phyloP scores from a whole-genome alignment of 2,797 vertebrate species.

The Eupleurogrammus muticus region DNA sequence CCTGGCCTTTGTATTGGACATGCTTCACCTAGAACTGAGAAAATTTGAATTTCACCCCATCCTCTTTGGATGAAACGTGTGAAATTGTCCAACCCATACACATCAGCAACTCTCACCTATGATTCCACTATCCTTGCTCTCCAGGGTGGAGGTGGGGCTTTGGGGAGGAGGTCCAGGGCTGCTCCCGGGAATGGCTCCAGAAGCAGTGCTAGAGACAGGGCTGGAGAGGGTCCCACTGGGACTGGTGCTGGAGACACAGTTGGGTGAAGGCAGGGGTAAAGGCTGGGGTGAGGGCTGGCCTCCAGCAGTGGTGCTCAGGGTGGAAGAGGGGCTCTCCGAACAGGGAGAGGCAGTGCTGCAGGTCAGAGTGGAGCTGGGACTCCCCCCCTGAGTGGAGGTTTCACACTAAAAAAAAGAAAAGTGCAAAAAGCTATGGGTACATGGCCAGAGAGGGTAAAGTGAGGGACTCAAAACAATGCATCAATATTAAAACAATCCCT shows the following conservation, averaged over 20 bases:
- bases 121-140: slow-evolving; percentile 97
- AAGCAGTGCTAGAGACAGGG: slow-evolving; percentile 63
- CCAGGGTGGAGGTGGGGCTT: slow-evolving; percentile 96
- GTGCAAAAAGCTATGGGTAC: neutral
- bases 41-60: slow-evolving; percentile 13
- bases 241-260: slow-evolving; percentile 60
- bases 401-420: slow-evolving; percentile 79
- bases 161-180: slow-evolving; percentile 89
- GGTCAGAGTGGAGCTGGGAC: slow-evolving; percentile 94
- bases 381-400: slow-evolving; percentile 86
- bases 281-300: slow-evolving; percentile 58
- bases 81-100: slow-evolving; percentile 21
- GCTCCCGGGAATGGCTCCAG: slow-evolving; percentile 43
- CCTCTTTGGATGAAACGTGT: slow-evolving; percentile 5
- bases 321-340: slow-evolving; percentile 93
- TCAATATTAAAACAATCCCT: neutral
- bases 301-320: slow-evolving; percentile 86
- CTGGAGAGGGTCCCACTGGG: slow-evolving; percentile 70
- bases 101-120: slow-evolving; percentile 86
- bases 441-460: neutral
- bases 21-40: slow-evolving; percentile 31
- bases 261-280: slow-evolving; percentile 53
- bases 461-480: neutral
- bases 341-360: slow-evolving; percentile 94
- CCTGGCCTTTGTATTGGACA: slow-evolving; percentile 12